Evolutionary conservation across 2,888 invertebrate species (phyloP), one percentile per base, ranked within the genome.

Genomic region (Bombylius major): DNA sequence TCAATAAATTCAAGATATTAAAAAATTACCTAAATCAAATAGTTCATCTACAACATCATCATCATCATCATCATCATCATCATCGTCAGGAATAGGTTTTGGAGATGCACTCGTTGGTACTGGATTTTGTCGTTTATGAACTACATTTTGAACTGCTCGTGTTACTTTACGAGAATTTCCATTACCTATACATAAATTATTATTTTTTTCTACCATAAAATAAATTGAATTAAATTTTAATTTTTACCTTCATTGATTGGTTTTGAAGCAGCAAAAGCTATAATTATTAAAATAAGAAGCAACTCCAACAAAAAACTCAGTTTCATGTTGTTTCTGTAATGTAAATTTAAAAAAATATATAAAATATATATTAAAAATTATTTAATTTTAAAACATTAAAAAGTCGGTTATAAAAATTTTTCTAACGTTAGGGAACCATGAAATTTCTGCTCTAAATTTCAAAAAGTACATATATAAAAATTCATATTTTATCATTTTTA

Each of bases 231-330:
- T 8, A 36, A 36, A 36, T 42, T 42, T 42, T 23, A 14, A 11
- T 44, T 31, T 6, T 47, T 47, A 11, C 55, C 55, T 39, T 50
- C 23, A 39, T 51, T 46, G 11, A 55, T 31, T 23, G 55, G 55
- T 32, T 45, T 55, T 34, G 55, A 55, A 9, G 55, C 55, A 23
- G 55, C 55, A 51, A 55, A 55, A 6, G 55, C 55, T 31, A 55
- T 55, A 34, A 55, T 55, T 36, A 55, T 55, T 23, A 55, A 47
- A 47, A 55, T 55, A 51, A 55, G 50, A n/a, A 55, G 45, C n/a
- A 55, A 31, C 46, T 55, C 55, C n/a, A 55, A 32, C 47, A 55
- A 39, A 49, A 55, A 50, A 39, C 50, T 55, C 5, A 55, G 12
- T 51, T 55, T 55, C 55, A 55, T 55, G 9, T 34, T 54, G 49